These are phyloP conservation scores for Galagoides demidoff DNA, from an alignment of 2,797 vertebrate species.

Conservation along the genomic window DNA sequence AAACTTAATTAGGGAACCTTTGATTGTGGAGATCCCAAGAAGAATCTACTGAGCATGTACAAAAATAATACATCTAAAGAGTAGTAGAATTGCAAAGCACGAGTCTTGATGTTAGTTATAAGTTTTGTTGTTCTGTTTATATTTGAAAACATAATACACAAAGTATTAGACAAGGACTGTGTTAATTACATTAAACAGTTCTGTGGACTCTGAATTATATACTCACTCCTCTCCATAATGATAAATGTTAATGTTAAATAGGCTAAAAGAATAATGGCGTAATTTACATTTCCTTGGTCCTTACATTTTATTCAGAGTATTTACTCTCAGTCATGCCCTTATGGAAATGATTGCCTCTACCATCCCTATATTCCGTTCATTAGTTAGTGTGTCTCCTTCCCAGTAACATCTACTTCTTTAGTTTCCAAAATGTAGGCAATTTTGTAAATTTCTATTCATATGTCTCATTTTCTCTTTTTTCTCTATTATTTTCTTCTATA, in stretches of 20 bases:
- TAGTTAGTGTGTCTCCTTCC: not conserved
- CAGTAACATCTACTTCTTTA: not conserved
- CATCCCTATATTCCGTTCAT: not conserved
- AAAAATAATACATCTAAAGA: not conserved
- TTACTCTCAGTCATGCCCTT: not conserved
- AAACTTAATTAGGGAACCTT: not conserved
- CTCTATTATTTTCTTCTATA: not conserved
- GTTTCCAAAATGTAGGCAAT: not conserved
- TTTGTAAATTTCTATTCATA: not conserved
- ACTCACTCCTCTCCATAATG: not conserved
- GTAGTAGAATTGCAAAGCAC: not conserved
- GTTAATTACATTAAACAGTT: not conserved
- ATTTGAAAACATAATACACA: not conserved
- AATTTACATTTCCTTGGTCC: not conserved
- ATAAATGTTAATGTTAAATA: not conserved
- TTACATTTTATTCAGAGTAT: slow-evolving; percentile 29
- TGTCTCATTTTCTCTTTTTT: not conserved
- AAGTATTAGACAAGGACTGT: not conserved
- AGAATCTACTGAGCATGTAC: not conserved
- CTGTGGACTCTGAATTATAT: not conserved
- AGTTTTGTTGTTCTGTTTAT: not conserved
- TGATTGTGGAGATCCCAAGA: not conserved
- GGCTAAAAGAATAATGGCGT: not conserved
- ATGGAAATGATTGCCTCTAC: not conserved
- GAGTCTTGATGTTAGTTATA: not conserved